These are phyloP conservation scores for Stegostoma tigrinum DNA, from an alignment of 2,113 vertebrate species.

Conservation along the genomic window DNA sequence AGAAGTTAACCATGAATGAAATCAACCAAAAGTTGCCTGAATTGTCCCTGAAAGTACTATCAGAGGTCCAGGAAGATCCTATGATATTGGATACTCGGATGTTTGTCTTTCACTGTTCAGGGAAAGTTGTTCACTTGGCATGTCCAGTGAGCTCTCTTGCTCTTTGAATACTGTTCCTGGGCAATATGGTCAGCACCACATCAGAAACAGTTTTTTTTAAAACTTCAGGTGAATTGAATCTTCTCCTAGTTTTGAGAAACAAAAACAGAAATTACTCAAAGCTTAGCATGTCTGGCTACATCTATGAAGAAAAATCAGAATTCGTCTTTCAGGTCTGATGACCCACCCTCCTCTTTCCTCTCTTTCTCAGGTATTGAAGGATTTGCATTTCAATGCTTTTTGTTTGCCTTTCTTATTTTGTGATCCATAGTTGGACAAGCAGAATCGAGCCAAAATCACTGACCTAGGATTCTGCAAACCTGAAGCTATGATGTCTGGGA, in stretches of 20 bases:
- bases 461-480: slow-evolving; percentile 97
- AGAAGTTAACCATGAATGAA: neutral
- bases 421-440: slow-evolving; percentile 78
- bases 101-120: neutral
- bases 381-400: neutral
- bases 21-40: neutral
- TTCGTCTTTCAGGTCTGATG: no score
- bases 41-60: neutral
- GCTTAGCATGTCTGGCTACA: no score
- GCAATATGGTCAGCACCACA: neutral
- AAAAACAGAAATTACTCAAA: no score
- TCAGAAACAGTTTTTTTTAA: no score
- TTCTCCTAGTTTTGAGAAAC: no score
- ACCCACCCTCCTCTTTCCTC: no score
- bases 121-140: neutral
- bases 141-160: neutral
- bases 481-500: slow-evolving; percentile 99
- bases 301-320: no score
- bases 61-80: neutral
- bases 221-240: no score
- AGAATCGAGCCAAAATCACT: slow-evolving; percentile 92
- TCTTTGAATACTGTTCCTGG: neutral
- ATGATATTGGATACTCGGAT: neutral
- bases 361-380: neutral
- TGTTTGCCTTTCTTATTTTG: neutral